Conservation (phyloP, 2,113 vertebrate species). For the Probosciger aterrimus region DNA sequence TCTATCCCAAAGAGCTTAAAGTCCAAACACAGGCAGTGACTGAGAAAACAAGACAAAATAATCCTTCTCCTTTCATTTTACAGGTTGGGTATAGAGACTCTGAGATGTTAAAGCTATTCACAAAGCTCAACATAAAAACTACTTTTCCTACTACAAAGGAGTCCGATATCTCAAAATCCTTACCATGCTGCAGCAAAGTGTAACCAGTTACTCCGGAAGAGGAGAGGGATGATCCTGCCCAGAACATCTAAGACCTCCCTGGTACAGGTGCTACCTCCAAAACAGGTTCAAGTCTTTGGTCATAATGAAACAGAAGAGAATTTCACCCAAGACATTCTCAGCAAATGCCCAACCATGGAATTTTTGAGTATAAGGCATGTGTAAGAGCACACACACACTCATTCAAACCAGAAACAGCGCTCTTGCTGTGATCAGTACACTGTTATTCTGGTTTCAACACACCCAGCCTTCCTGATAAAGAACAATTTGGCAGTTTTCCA, state of each 20-base stretch:
- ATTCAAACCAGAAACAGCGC: rapidly evolving
- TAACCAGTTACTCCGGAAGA: not conserved
- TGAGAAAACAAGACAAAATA: not conserved
- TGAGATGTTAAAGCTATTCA: not conserved
- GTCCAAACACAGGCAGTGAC: not conserved
- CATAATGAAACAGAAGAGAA: not conserved
- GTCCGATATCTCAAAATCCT: not conserved
- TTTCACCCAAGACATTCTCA: not conserved
- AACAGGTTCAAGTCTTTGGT: not conserved
- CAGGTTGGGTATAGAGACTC: not conserved
- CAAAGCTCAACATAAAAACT: not conserved
- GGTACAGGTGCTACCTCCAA: too few relatives aligned
- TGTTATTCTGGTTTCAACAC: not conserved
- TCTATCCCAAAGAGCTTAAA: not conserved
- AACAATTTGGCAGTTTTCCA: not conserved
- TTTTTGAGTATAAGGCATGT: not conserved
- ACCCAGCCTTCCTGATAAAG: not conserved
- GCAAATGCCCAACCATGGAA: not conserved
- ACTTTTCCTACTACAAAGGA: not conserved
- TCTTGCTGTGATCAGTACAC: not conserved
- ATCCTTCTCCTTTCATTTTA: not conserved
- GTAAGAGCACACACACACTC: not conserved
- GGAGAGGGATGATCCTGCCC: not conserved
- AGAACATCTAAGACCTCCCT: not conserved
- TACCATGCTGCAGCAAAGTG: not conserved